Percentiles rank a stretch among this genome's conserved stretches.
These are phyloP conservation scores for Cydia amplana DNA, from an alignment of 1,140 invertebrate genomes.

Conservation along the genomic window DNA sequence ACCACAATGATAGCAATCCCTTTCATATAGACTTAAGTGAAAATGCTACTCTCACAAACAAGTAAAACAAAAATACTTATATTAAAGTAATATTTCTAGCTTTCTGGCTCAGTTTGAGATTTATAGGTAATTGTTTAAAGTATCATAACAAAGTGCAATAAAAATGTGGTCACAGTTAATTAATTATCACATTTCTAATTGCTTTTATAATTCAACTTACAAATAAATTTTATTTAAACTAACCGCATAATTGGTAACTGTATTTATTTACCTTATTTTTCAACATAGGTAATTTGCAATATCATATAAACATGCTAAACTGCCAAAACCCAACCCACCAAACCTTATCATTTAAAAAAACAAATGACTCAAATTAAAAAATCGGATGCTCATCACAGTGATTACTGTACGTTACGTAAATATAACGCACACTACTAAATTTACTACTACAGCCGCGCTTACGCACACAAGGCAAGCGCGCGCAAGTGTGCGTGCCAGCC, in stretches of 20 bases:
- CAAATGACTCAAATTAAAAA: constrained; percentile 78
- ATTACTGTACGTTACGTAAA: constrained; percentile 78
- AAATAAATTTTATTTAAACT: too few relatives aligned
- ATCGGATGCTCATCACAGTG: constrained; percentile 71
- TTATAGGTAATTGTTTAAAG: too few relatives aligned
- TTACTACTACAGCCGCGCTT: background rate
- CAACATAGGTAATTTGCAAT: background rate
- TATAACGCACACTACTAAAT: constrained; percentile 52
- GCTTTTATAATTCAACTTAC: too few relatives aligned
- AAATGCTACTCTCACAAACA: too few relatives aligned
- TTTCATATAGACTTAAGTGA: too few relatives aligned
- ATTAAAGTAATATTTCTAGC: too few relatives aligned
- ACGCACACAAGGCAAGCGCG: background rate
- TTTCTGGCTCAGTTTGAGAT: too few relatives aligned
- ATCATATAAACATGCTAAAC: background rate
- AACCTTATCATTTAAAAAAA: constrained; percentile 44
- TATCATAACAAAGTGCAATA: too few relatives aligned
- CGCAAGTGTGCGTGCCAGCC: constrained; percentile 63
- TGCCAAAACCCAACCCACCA: background rate
- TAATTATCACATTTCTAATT: too few relatives aligned
- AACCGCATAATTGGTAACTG: background rate
- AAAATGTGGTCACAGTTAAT: too few relatives aligned
- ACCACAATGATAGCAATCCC: too few relatives aligned
- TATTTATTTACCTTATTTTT: background rate
- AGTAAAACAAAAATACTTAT: too few relatives aligned